Evolutionary conservation across 1,140 invertebrate genomes (phyloP).

Genomic region (Drosophila sp.): DNA sequence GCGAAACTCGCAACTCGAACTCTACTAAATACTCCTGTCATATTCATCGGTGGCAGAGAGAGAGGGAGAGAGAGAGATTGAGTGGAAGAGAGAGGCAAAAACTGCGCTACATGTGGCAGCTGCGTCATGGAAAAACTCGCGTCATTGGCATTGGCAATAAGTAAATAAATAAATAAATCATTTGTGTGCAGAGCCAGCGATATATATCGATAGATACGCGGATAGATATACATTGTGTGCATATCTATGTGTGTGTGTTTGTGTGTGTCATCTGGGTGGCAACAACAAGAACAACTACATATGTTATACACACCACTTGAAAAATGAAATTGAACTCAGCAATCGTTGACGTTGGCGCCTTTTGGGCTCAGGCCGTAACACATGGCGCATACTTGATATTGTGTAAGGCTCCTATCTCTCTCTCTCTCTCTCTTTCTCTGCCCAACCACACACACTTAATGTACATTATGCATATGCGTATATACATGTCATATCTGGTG

Average conservation of each 20-base stretch:
- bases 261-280: slow-evolving; percentile 23
- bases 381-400: slow-evolving; percentile 73
- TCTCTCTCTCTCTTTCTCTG: too few species aligned
- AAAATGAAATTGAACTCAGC: slow-evolving; percentile 69
- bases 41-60: slow-evolving; percentile 7
- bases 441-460: background rate
- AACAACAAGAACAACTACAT: slow-evolving; percentile 33
- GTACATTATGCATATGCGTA: slow-evolving; percentile 31
- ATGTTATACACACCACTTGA: slow-evolving; percentile 64
- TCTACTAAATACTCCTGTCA: slow-evolving; percentile 11
- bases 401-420: slow-evolving; percentile 15
- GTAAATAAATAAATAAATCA: slow-evolving; percentile 83
- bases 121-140: slow-evolving; percentile 62
- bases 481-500: slow-evolving; percentile 58
- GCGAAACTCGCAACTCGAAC: slow-evolving; percentile 26
- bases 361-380: slow-evolving; percentile 50
- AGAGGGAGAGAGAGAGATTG: background rate
- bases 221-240: slow-evolving; percentile 24
- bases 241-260: slow-evolving; percentile 5
- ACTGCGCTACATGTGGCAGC: slow-evolving; percentile 57
- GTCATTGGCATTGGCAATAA: slow-evolving; percentile 74
- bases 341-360: slow-evolving; percentile 61
- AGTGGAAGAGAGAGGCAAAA: background rate
- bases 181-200: slow-evolving; percentile 62
- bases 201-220: slow-evolving; percentile 50